Evolutionary conservation across 2,888 invertebrate genomes (phyloP).

Genomic region (Eupithecia exiguata): DNA sequence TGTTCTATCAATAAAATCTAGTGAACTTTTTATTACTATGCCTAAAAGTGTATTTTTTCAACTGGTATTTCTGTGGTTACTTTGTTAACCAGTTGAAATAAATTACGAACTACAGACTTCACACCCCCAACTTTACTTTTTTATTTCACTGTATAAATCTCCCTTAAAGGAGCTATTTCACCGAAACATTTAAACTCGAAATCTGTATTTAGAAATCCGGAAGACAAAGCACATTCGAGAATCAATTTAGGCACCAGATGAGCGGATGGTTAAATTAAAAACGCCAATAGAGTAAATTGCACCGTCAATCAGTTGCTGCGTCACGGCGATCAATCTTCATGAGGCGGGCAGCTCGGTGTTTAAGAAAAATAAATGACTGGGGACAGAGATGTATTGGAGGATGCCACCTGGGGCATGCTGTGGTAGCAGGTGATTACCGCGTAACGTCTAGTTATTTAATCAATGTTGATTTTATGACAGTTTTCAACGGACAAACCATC

Average conservation of each 20-base stretch:
- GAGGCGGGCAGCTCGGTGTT: conserved; percentile 63
- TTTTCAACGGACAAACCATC: neutral
- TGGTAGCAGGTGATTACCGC: neutral
- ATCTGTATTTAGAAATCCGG: conserved; percentile 14
- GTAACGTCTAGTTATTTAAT: conserved; percentile 5
- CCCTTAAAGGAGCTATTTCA: conserved; percentile 7
- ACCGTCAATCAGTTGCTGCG: conserved; percentile 75
- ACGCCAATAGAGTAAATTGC: conserved; percentile 78
- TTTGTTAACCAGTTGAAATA: too few species aligned
- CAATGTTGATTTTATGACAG: neutral
- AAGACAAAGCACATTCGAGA: conserved; percentile 46
- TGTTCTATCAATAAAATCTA: neutral
- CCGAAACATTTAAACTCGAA: conserved; percentile 12
- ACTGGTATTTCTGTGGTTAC: too few species aligned
- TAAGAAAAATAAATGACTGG: conserved; percentile 77
- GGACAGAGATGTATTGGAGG: conserved; percentile 31
- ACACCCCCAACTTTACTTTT: neutral
- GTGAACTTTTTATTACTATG: too few species aligned
- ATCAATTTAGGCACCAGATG: conserved; percentile 61
- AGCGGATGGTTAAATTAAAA: conserved; percentile 73
- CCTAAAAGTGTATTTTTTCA: too few species aligned
- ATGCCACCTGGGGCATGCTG: conserved; percentile 7
- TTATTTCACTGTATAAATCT: conserved; percentile 24
- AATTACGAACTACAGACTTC: neutral
- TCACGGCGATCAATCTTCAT: conserved; percentile 79